These are phyloP conservation scores for Sylvilagus bachmani DNA, from an alignment of 2,113 vertebrate species.

Conservation along the genomic window DNA sequence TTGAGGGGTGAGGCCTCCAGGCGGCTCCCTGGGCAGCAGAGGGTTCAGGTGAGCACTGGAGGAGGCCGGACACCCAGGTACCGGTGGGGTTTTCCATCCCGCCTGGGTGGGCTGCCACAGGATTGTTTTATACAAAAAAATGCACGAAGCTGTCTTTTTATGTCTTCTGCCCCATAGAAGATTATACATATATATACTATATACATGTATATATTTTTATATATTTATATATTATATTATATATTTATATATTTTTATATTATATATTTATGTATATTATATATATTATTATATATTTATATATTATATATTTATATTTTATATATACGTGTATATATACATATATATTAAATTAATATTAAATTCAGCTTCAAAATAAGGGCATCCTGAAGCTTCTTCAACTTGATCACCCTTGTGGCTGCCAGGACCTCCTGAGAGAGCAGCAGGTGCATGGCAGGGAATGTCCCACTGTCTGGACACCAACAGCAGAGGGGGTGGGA, in stretches of 20 bases:
- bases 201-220: background rate
- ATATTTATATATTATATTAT: too few species aligned
- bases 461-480: background rate
- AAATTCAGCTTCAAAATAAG: background rate
- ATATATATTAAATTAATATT: background rate
- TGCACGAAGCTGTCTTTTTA: background rate
- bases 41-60: rapidly evolving
- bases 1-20: background rate
- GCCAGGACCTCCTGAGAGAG: background rate
- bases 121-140: background rate
- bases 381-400: background rate
- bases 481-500: background rate
- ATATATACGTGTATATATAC: background rate
- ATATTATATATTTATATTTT: background rate
- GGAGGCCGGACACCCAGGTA: background rate
- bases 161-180: background rate
- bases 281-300: background rate
- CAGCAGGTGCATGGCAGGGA: background rate
- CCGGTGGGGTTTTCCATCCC: background rate
- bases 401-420: background rate
- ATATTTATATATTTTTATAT: too few species aligned
- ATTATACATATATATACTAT: background rate
- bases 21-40: rapidly evolving
- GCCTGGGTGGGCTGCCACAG: background rate
- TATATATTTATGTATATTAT: background rate